Base-by-base conservation (phyloP, 53 echinoderm and acorn worm genomes). In the Holothuria leucospilota region DNA sequence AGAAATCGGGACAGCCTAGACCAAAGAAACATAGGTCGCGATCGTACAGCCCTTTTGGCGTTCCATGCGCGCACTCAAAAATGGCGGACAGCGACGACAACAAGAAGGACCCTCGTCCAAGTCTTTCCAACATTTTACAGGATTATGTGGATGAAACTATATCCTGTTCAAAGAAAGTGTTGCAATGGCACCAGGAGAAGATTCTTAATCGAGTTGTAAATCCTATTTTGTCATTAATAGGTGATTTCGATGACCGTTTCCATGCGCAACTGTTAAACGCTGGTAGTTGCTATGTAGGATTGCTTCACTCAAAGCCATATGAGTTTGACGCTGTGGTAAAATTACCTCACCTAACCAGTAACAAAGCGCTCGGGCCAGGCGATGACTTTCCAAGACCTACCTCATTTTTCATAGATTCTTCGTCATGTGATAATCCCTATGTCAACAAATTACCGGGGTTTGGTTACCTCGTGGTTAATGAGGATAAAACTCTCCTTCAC, bases 351-450 rank as follows among this genome's bases (percentile, higher is more conserved):
- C 83, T 96, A 20, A 80, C 93, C 29, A 84, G 77, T 12, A 27
- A 69, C n/a, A 95, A 93, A 67, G 82, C 81, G 21, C 71, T 85
- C 30, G 20, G 34, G 51, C 14, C 68, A 28, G 71, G 51, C 46
- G 89, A 71, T 16, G 4, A 46, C 46, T 46, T 46, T 11, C 11
- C 46, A 46, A 46, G 46, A 46, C 46, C 46, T 46, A 63, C 58
- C 23, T 80, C 69, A 42, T 67, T 89, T 61, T 96, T 89, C 82
- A 69, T 88, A 16, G 95, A 96, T 82, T 89, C 91, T n/a, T 85
- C 77, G 85, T 60, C 85, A 8, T 93, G 97, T 63, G 94, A 93
- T 83, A 96, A 96, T 84, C 97, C 97, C 2, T 96, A 96, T 82
- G 86, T 95, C 51, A 64, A 79, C 15, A 85, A 89, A 13, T 58